Percentiles rank a stretch among this genome's conserved stretches.
Conservation (phyloP, 2,113 vertebrate genomes). For the Megaleporinus macrocephalus region DNA sequence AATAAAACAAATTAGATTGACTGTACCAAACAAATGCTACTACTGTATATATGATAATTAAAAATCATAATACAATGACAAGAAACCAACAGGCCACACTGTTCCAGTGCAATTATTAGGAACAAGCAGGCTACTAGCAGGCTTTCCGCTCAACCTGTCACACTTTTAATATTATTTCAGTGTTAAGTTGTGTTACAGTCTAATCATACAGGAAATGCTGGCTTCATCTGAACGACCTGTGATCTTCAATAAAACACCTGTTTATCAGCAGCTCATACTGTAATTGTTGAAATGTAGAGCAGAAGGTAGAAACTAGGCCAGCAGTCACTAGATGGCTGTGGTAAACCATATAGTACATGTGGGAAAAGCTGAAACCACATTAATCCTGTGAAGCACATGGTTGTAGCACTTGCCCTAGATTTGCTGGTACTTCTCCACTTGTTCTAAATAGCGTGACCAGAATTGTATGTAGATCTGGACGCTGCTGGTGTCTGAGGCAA, state of each 20-base stretch:
- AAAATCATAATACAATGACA: too few relatives aligned
- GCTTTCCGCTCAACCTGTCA: too few relatives aligned
- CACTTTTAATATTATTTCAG: too few relatives aligned
- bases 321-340: background rate
- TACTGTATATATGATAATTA: too few relatives aligned
- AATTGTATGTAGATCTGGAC: background rate
- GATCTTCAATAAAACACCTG: background rate
- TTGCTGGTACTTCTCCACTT: background rate
- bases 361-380: background rate
- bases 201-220: background rate
- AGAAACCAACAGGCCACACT: too few relatives aligned
- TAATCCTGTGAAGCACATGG: conserved; percentile 23
- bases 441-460: conserved; percentile 18
- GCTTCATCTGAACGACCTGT: background rate
- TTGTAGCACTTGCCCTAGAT: background rate
- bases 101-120: too few relatives aligned
- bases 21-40: too few relatives aligned
- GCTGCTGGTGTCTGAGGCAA: conserved; percentile 10
- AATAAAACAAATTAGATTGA: too few relatives aligned
- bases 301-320: background rate
- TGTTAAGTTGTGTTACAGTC: background rate
- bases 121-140: too few relatives aligned
- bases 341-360: background rate
- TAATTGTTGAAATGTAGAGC: background rate
- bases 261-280: background rate